Evolutionary conservation across 2,888 invertebrate species (phyloP).

Genomic region (Cosmorhoe ocellata): DNA sequence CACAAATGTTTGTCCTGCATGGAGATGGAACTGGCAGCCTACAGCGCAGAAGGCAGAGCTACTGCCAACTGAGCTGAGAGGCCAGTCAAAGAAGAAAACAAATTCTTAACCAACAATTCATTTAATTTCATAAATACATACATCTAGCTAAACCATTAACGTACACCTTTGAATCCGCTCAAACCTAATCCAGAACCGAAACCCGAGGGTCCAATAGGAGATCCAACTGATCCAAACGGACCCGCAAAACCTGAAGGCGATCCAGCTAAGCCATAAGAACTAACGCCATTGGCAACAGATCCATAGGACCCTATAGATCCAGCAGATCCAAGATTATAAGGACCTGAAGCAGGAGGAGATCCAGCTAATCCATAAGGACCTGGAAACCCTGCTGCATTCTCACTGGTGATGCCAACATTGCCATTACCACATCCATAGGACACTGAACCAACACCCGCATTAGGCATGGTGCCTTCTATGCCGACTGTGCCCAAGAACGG

Average conservation of each 20-base stretch:
- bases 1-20: too few species aligned
- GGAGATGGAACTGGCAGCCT: too few species aligned
- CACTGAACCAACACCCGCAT: constrained; percentile 32
- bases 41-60: too few species aligned
- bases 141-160: constrained; percentile 5
- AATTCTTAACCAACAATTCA: background rate
- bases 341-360: background rate
- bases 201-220: background rate
- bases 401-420: constrained; percentile 28
- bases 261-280: background rate
- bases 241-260: background rate
- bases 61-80: too few species aligned
- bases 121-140: constrained; percentile 15
- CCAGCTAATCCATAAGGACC: constrained; percentile 15
- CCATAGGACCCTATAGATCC: background rate
- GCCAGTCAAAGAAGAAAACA: background rate
- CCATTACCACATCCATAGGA: constrained; percentile 39
- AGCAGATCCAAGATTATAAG: background rate
- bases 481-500: constrained; percentile 39
- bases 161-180: constrained; percentile 2
- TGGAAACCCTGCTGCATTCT: constrained; percentile 7
- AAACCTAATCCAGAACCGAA: background rate
- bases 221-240: background rate
- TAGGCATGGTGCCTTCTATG: constrained; percentile 35
- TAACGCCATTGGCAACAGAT: too few species aligned